These are phyloP conservation scores for Drosophila mulleri DNA, from an alignment of 2,888 invertebrate species.

Conservation along the genomic window DNA sequence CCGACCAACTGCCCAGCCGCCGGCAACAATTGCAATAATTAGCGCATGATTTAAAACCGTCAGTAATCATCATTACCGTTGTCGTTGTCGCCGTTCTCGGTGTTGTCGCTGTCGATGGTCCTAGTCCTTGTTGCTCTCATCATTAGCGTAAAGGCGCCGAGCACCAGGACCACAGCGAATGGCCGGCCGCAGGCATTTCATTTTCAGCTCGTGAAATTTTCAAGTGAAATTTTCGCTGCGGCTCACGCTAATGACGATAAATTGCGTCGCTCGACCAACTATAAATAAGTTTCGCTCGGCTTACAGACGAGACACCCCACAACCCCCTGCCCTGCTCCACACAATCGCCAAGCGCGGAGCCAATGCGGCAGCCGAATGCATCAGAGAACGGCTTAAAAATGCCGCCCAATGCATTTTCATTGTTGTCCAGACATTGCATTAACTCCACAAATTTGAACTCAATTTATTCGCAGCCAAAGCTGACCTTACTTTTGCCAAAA, in stretches of 20 bases:
- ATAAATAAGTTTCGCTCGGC: slow-evolving; percentile 76
- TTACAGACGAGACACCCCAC: slow-evolving; percentile 20
- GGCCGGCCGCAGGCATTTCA: slow-evolving; percentile 72
- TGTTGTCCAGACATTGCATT: slow-evolving; percentile 5
- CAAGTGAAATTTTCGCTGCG: slow-evolving; percentile 76
- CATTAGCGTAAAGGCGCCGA: slow-evolving; percentile 57
- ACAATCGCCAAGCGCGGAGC: slow-evolving; percentile 1
- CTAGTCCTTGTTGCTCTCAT: slow-evolving; percentile 53
- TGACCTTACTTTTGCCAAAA: background rate
- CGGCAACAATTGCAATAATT: slow-evolving; percentile 80
- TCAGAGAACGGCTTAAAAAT: slow-evolving; percentile 51
- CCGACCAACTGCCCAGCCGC: slow-evolving; percentile 31
- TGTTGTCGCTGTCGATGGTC: slow-evolving; percentile 28
- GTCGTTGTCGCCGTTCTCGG: slow-evolving; percentile 57
- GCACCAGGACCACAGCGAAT: slow-evolving; percentile 35
- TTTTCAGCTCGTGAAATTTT: slow-evolving; percentile 74
- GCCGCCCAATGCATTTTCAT: slow-evolving; percentile 45
- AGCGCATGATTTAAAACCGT: slow-evolving; percentile 80
- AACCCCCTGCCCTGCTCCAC: background rate
- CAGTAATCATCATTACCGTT: slow-evolving; percentile 80
- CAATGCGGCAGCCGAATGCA: slow-evolving; percentile 46
- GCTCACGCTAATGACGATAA: slow-evolving; percentile 75
- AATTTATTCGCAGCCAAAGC: slow-evolving; percentile 14
- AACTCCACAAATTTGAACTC: background rate
- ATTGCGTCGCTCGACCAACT: slow-evolving; percentile 68